Evolutionary conservation across 2,797 vertebrate genomes (phyloP).

Genomic region (Hydrolagus colliei): DNA sequence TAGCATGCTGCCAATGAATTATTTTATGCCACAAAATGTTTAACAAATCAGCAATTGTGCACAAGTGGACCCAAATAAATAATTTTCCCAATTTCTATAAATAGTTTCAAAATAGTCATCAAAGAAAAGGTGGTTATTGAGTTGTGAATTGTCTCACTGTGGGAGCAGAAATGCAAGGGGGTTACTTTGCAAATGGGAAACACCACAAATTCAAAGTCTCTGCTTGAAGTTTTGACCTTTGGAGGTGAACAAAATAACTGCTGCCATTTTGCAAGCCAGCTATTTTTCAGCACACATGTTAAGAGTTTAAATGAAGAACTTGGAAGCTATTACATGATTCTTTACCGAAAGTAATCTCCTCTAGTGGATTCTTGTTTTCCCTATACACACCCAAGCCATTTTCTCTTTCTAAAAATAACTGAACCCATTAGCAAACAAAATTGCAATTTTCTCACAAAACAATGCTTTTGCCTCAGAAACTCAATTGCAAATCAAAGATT

Average conservation of each 20-base stretch:
- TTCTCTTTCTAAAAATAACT: neutral
- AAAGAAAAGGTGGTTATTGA: neutral
- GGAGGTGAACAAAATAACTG: neutral
- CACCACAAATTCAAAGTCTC: neutral
- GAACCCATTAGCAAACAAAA: neutral
- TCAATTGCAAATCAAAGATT: neutral
- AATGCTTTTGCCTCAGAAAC: neutral
- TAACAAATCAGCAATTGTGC: too few relatives aligned
- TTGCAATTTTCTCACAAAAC: neutral
- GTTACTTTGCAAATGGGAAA: neutral
- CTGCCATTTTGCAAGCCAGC: neutral
- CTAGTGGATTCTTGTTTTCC: neutral
- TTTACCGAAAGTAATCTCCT: neutral
- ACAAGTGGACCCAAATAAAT: neutral
- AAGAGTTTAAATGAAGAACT: conserved; percentile 17
- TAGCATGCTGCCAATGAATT: neutral
- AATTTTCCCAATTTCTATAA: neutral
- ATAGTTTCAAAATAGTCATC: neutral
- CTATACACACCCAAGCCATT: neutral
- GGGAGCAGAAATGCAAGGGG: neutral
- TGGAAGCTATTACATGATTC: neutral
- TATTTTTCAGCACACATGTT: neutral
- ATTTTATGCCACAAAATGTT: neutral
- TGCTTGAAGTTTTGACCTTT: neutral
- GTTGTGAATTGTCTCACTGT: neutral